Evolutionary conservation across 2,113 vertebrate species (phyloP).

Genomic region (Leucosticte australis): DNA sequence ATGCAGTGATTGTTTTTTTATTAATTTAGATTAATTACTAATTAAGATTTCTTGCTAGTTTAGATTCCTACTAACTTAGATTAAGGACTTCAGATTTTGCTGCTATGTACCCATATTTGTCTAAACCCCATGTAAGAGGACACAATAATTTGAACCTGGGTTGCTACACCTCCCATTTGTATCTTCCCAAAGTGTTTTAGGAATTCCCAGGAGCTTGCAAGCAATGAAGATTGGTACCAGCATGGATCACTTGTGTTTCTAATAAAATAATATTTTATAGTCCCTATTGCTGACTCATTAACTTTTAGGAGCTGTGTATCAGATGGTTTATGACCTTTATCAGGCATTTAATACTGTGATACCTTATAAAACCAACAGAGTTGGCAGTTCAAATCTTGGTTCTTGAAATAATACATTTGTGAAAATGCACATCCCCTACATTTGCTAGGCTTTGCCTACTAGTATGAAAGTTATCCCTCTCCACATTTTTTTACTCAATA

Average conservation of each 20-base stretch:
- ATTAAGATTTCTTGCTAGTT: neutral
- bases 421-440: neutral
- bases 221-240: neutral
- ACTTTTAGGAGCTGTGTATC: neutral
- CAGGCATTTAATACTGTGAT: neutral
- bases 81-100: neutral
- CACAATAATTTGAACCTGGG: neutral
- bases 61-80: neutral
- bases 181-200: neutral
- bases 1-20: neutral
- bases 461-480: neutral
- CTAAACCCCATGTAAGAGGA: neutral
- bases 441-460: neutral
- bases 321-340: neutral
- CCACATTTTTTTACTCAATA: neutral
- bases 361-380: neutral
- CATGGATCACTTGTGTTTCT: neutral
- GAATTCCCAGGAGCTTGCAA: neutral
- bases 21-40: neutral
- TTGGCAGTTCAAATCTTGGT: neutral
- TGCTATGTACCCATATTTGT: neutral
- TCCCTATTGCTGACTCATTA: neutral
- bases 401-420: neutral
- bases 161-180: neutral
- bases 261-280: neutral